Base-by-base conservation (phyloP, 2,797 vertebrate species). In the Galagoides demidoff region DNA sequence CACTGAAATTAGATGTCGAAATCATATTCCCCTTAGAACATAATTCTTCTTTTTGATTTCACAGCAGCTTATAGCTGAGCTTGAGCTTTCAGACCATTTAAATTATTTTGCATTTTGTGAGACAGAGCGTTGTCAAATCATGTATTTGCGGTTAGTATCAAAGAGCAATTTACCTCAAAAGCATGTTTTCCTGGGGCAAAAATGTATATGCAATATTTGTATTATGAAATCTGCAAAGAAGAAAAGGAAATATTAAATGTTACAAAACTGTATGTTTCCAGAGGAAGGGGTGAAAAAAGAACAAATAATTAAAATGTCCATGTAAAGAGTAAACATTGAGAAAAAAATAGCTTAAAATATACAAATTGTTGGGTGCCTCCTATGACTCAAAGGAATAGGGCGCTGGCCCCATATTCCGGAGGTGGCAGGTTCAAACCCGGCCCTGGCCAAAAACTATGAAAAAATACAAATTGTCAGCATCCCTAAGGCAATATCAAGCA, bases 71-170 rank as follows among this genome's bases (percentile, higher is more conserved):
- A 92, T 63, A 83, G 31, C 45, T 79, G 4, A 96, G 29, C 29
- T 71, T 20, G 17, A 91, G 49, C 17, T 87, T 66, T 86, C 66
- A 93, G 64, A 12, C 29, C 63, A 83, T 91, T 95, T 94, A 94
- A 96, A 95, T 93, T 92, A 96, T 90, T 39, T 19, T 96, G 59
- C 90, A 96, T 92, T 95, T 93, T 55, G 94, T 88, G 37, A 88
- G 90, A 82, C 92, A 94, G 91, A 87, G 49, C 83, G 92, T 91
- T 89, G 52, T 89, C 86, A 93, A 95, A 90, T 93, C 34, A 88
- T 91, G 34, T 61, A 77, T 64, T 89, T 96, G 83, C 71, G 94
- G 89, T 96, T 97, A 97, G 78, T 81, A 96, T 70, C 90, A 95
- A 95, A 95, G 89, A 89, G 31, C 34, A 90, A 92, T 91, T 97